A percentile compares a stretch with the other conserved stretches of the same genome.
Evolutionary conservation across 2,113 vertebrate genomes (phyloP).

Genomic region (Heliornis fulica): DNA sequence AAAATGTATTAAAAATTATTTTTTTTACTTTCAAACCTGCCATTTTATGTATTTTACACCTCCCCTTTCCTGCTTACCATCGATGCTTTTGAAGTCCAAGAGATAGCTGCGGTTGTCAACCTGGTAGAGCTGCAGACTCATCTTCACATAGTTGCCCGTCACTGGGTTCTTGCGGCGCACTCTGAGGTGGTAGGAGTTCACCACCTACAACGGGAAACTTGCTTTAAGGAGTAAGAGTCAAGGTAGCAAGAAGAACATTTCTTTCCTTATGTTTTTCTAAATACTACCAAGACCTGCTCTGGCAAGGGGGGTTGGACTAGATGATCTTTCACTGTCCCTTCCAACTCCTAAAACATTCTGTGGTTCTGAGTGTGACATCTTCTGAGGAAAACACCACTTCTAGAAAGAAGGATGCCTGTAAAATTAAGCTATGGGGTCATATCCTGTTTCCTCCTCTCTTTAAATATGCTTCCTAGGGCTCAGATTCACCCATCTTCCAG

Average conservation of each 20-base stretch:
- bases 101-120: conserved; percentile 97
- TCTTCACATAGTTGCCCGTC: conserved; percentile 94
- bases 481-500: background rate
- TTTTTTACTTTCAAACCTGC: background rate
- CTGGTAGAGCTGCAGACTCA: conserved; percentile 99
- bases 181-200: conserved; percentile 93
- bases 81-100: conserved; percentile 98
- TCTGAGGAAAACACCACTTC: background rate
- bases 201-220: conserved; percentile 78
- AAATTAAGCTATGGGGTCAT: background rate
- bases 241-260: background rate
- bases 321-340: no score
- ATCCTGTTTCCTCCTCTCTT: background rate
- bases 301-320: no score
- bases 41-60: background rate
- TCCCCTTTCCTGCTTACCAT: conserved; percentile 77
- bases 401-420: background rate
- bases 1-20: background rate
- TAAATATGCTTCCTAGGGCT: background rate
- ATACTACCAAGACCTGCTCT: background rate
- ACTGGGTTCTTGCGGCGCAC: conserved; percentile 95
- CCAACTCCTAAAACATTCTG: no score
- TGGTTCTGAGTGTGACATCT: no score
- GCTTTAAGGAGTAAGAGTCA: background rate
- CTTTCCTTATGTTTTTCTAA: background rate